Evolutionary conservation across 2,888 invertebrate genomes (phyloP), one percentile per base, ranked within the genome.

Genomic region (Labia minor): DNA sequence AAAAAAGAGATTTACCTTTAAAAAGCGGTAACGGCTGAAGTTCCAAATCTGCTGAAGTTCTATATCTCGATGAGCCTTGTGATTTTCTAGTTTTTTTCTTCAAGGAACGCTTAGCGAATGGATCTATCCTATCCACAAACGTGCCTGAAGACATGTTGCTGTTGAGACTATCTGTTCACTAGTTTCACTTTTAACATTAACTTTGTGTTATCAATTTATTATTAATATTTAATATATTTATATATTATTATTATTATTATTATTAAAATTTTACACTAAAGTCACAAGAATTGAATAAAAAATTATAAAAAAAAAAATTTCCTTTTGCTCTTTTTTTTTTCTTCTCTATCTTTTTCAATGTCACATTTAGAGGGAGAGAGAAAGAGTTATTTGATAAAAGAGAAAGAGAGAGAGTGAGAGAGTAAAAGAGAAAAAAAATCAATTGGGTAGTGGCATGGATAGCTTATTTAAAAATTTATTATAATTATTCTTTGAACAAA

Each of bases 61-160:
- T 89, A 82, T 98, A 99, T 76, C 98, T 88, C 72, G 98, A 98
- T 75, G 97, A 97, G 76, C 98, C 98, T 83, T 98, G 97, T 78
- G 96, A 95, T 82, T 95, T 93, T 85, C 95, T 96, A 78, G 94
- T 93, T 82, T 98, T 96, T 85, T 97, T 95, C 84, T 95, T 95
- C 76, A 95, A 82, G 76, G 97, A 96, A 80, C 95, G 88, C 85
- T 97, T 98, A 75, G 94, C 92, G 83, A 98, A 98, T 77, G 98
- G 98, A 85, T 98, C 98, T 84, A 98, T 97, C 82, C 96, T 92
- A 86, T 98, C 97, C 83, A 96, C 95, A 85, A 96, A 93, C 80
- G 92, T 88, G 83, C 87, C 88, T 83, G 90, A 87, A 75, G 78
- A 77, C 78, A 78, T 79, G 76, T 37, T 70, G 71, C 49, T 49